Base-by-base conservation (phyloP, 2,888 invertebrate genomes). In the Amitus sp. region DNA sequence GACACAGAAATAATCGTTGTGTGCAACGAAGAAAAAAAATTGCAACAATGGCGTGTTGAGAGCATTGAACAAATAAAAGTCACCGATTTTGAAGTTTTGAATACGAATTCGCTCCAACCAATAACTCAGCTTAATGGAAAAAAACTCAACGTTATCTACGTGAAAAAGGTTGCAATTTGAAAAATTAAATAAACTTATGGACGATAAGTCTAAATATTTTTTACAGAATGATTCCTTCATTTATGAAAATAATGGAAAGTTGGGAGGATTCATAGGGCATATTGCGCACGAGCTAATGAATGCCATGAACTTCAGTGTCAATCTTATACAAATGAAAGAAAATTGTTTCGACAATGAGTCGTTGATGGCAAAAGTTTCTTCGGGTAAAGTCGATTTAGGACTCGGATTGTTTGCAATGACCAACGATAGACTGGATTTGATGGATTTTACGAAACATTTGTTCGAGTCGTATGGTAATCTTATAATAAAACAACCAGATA, bases 371-470 rank as follows among this genome's bases (percentile, higher is more conserved):
- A 13, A 39, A 39, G 13, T 39, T 13, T 3, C 5, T 3, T 13
- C 15, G 2, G 15, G 54, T 2, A 27, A 69, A 18, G 74, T 70
- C 0, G 78, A 77, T 37, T 37, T 79, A 1, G 77, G 74, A 0
- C 59, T 72, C 1, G 71, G 69, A 0, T 74, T 73, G 18, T 70
- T 79, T 30, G 67, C 69, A 4, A 67, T 80, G 13, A 76, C 73
- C 0, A 61, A 39, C 2, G 15, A 17, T 0, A 67, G 79, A 9
- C 15, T 73, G 13, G 48, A 68, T 0, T 68, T 43, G 4, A 56
- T 80, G 0, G 79, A 78, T 30, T 80, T 77, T 37, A 74, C 76
- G 1, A 17, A 71, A 7, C 79, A 79, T 0, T 51, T 80, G 30
- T 23, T 74, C 2, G 13, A 66, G 1, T 66, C 73, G 0, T 49